A percentile compares a stretch with the other conserved stretches of the same genome.
These are phyloP conservation scores for Apistogramma diplotaenia DNA, from an alignment of 2,113 vertebrate genomes.

Conservation along the genomic window DNA sequence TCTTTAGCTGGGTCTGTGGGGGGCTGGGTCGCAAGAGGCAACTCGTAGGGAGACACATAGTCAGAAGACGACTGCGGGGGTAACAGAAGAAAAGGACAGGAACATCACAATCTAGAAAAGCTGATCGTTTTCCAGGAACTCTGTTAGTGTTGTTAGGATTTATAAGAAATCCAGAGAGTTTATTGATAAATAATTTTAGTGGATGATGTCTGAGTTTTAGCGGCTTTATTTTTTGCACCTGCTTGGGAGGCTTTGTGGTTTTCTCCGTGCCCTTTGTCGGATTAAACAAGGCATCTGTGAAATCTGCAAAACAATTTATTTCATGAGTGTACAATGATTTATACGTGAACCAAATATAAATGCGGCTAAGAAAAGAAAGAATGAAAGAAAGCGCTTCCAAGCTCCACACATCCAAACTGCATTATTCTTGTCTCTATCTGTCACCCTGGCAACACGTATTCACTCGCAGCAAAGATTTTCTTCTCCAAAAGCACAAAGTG, in stretches of 20 bases:
- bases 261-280: slow-evolving; percentile 77
- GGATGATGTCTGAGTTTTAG: neutral
- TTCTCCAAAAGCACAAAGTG: neutral
- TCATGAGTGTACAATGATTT: neutral
- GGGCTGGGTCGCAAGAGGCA: slow-evolving; percentile 51
- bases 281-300: slow-evolving; percentile 81
- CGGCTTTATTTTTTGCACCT: slow-evolving; percentile 48
- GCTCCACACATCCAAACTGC: neutral
- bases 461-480: neutral
- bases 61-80: slow-evolving; percentile 61
- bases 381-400: neutral
- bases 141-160: slow-evolving; percentile 3
- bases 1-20: slow-evolving; percentile 6
- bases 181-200: neutral
- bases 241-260: slow-evolving; percentile 67
- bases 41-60: slow-evolving; percentile 75
- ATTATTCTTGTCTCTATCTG: neutral
- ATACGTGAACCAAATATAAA: neutral
- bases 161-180: neutral
- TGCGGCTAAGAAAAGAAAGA: neutral
- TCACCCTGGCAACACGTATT: neutral
- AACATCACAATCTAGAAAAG: slow-evolving; percentile 8
- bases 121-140: slow-evolving; percentile 25
- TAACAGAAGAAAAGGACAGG: slow-evolving; percentile 21
- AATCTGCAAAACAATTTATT: slow-evolving; percentile 65